A percentile compares a stretch with the other conserved stretches of the same genome.
Evolutionary conservation across 1,140 invertebrate species (phyloP).

Genomic region (Notospermus geniculatus): DNA sequence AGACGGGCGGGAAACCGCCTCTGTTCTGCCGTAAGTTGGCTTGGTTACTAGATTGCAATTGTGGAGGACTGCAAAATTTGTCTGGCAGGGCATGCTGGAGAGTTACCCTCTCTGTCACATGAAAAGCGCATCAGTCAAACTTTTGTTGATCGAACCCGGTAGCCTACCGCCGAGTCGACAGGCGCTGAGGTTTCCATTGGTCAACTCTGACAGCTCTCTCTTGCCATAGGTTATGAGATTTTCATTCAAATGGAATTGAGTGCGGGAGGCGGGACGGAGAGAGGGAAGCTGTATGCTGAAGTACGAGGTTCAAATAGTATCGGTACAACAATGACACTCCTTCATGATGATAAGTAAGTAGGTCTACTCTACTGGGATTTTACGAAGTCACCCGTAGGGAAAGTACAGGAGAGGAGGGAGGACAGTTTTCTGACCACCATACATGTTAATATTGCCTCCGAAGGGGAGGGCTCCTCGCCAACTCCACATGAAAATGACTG

Average conservation of each 20-base stretch:
- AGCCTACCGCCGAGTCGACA: neutral
- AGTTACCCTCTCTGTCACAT: too few relatives aligned
- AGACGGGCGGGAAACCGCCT: constrained; percentile 26
- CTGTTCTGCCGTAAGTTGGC: constrained; percentile 34
- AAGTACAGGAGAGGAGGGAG: too few relatives aligned
- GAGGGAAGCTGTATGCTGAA: neutral
- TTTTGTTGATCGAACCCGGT: neutral
- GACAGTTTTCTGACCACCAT: too few relatives aligned
- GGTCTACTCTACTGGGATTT: too few relatives aligned
- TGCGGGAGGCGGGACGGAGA: neutral
- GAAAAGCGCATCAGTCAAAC: too few relatives aligned
- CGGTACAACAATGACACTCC: neutral
- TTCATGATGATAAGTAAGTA: neutral
- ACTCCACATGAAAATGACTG: too few relatives aligned
- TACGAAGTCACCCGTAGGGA: too few relatives aligned
- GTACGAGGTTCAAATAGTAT: neutral
- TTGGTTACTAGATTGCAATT: too few relatives aligned
- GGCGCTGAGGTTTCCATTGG: neutral
- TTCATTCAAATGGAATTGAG: neutral
- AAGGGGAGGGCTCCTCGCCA: neutral
- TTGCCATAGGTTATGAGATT: neutral
- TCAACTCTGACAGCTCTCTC: neutral
- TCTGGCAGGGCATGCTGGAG: too few relatives aligned
- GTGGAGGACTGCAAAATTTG: too few relatives aligned
- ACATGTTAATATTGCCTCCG: too few relatives aligned